Conservation (phyloP, 2,888 invertebrate genomes). For the Tetrapedia diversipes region DNA sequence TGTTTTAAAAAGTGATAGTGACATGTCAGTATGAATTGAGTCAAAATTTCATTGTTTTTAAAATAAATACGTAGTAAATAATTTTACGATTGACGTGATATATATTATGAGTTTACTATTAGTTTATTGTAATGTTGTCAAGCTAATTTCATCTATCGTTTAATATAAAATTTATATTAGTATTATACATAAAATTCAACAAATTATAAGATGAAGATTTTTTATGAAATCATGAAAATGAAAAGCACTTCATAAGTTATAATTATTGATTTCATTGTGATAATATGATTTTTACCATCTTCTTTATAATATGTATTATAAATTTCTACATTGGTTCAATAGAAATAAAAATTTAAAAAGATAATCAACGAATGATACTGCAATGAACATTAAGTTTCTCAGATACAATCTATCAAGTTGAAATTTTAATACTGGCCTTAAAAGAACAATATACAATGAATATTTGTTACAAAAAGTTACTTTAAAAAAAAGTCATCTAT, state of each 20-base stretch:
- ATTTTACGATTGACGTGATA: not conserved
- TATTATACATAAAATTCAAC: slow-evolving; percentile 28
- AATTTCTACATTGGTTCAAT: slow-evolving; percentile 25
- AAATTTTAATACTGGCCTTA: slow-evolving; percentile 62
- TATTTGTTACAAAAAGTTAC: slow-evolving; percentile 51
- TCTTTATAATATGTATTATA: slow-evolving; percentile 32
- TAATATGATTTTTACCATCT: slow-evolving; percentile 8
- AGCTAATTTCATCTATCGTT: slow-evolving; percentile 25
- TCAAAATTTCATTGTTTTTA: slow-evolving; percentile 7
- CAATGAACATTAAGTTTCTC: slow-evolving; percentile 64
- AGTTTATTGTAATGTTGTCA: slow-evolving; percentile 22
- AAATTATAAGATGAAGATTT: slow-evolving; percentile 31
- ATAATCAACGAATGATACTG: slow-evolving; percentile 63
- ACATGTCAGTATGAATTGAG: slow-evolving; percentile 9
- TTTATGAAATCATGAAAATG: slow-evolving; percentile 6
- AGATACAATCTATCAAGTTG: slow-evolving; percentile 53
- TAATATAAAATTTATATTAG: slow-evolving; percentile 31
- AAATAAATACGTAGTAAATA: slow-evolving; percentile 17
- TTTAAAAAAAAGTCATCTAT: slow-evolving; percentile 44
- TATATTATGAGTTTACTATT: slow-evolving; percentile 17
- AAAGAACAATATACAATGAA: slow-evolving; percentile 53
- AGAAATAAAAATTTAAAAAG: slow-evolving; percentile 31
- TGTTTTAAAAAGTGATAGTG: slow-evolving; percentile 31
- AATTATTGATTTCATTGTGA: slow-evolving; percentile 19
- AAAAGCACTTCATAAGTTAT: slow-evolving; percentile 13